A percentile compares a stretch with the other conserved stretches of the same genome.
Evolutionary conservation across 2,113 vertebrate species (phyloP).

Genomic region (Sakesphorus luctuosus): DNA sequence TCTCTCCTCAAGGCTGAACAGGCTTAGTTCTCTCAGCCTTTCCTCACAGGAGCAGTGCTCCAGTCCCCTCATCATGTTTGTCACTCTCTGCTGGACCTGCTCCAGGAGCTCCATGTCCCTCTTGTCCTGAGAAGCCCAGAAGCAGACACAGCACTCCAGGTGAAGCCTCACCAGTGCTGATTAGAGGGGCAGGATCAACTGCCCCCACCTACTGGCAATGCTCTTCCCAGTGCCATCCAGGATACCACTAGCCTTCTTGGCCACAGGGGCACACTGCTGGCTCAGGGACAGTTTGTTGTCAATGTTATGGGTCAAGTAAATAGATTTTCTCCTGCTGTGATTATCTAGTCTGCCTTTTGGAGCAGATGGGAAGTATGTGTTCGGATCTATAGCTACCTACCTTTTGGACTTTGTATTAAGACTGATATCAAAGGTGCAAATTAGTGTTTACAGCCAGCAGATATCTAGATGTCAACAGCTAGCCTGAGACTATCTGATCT

Average conservation of each 20-base stretch:
- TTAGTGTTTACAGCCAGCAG: background rate
- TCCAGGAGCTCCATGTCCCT: background rate
- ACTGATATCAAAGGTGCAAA: background rate
- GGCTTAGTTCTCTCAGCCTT: background rate
- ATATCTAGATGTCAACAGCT: background rate
- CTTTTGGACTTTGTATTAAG: background rate
- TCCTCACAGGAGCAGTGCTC: background rate
- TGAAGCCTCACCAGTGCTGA: background rate
- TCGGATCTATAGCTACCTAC: background rate
- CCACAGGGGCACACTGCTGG: background rate
- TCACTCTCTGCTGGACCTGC: rapidly evolving
- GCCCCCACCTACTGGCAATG: rapidly evolving
- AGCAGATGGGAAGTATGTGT: background rate
- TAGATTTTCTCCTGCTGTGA: background rate
- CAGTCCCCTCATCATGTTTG: background rate
- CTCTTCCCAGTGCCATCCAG: rapidly evolving
- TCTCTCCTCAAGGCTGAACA: background rate
- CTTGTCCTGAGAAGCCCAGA: background rate
- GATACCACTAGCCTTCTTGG: background rate
- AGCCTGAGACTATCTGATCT: background rate
- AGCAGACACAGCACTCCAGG: background rate
- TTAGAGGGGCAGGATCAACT: background rate
- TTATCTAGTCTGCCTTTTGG: background rate
- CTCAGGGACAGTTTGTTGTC: background rate
- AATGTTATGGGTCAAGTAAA: background rate